Conservation (phyloP, 2,888 invertebrate genomes). For the Macrosiphum euphorbiae region DNA sequence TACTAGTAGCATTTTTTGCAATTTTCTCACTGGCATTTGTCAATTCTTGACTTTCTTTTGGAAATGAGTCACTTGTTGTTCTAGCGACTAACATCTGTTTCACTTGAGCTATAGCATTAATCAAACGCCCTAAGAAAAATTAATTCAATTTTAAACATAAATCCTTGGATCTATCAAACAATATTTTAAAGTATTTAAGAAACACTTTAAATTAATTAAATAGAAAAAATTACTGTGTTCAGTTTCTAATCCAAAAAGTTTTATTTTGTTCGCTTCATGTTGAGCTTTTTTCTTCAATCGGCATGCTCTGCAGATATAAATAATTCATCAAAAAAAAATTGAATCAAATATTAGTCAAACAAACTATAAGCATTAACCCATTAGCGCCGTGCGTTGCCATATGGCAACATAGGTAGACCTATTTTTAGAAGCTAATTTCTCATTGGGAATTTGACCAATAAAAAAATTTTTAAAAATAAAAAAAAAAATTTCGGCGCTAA, state of each 20-base stretch:
- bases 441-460: too few species aligned
- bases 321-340: not conserved
- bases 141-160: not conserved
- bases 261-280: slow-evolving; percentile 98
- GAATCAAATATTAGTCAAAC: not conserved
- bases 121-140: slow-evolving; percentile 78
- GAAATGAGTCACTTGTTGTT: slow-evolving; percentile 72
- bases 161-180: not conserved
- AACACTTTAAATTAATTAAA: not conserved
- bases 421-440: too few species aligned
- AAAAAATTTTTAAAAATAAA: too few species aligned
- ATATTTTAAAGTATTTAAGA: not conserved
- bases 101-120: slow-evolving; percentile 82
- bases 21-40: slow-evolving; percentile 80
- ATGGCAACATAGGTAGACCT: too few species aligned
- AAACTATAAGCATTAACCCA: not conserved
- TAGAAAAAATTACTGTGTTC: slow-evolving; percentile 86
- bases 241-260: slow-evolving; percentile 90
- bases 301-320: slow-evolving; percentile 79
- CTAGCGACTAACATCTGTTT: slow-evolving; percentile 82
- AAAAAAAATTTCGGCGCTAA: too few species aligned
- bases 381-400: too few species aligned
- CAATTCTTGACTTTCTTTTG: slow-evolving; percentile 76
- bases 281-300: slow-evolving; percentile 98
- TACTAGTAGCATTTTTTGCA: slow-evolving; percentile 80